Evolutionary conservation across 2,113 vertebrate species (phyloP), one percentile per base, ranked within the genome.

Genomic region (Spheniscus mendiculus): DNA sequence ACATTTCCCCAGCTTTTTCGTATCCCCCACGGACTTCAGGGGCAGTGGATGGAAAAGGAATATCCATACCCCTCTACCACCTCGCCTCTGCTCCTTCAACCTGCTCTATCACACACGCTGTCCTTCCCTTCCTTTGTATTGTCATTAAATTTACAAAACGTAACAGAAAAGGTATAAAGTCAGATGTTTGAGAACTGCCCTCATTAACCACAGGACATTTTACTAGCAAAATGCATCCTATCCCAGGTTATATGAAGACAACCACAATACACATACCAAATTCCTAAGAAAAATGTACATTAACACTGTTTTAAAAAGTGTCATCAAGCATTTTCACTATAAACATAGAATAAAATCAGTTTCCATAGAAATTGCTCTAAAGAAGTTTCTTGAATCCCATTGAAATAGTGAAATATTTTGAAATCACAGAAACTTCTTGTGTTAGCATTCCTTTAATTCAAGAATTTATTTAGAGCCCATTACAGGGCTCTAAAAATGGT

Each of bases 171-270:
- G 3, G 26, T 8, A 85, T 11, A 1, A 80, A 80, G 15, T 50
- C 63, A 32, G 16, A 76, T 77, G 29, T n/a, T 32, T 19, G 42
- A 83, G 32, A 93, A 69, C 42, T 19, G 15, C 17, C 79, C 11
- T 67, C 38, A 71, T 34, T 71, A 86, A 38, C 8, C 5, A 71
- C 4, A 42, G 12, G 12, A 6, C 11, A 65, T 72, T 96, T 93
- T 58, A 96, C 74, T 61, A 71, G 11, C 30, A 88, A 95, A 89
- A 76, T 38, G 59, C 32, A 94, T 12, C 32, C 73, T 77, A 50
- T 50, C 18, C 62, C 26, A 73, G 34, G 20, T 81, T 70, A 47
- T n/a, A 58, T 8, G 34, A 67, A 82, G 72, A 74, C 52, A 90
- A 45, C 13, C 26, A 77, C 40, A 55, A 87, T 5, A 79, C 19